Evolutionary conservation across 2,113 vertebrate genomes (phyloP).

Genomic region (Mohoua ochrocephala): DNA sequence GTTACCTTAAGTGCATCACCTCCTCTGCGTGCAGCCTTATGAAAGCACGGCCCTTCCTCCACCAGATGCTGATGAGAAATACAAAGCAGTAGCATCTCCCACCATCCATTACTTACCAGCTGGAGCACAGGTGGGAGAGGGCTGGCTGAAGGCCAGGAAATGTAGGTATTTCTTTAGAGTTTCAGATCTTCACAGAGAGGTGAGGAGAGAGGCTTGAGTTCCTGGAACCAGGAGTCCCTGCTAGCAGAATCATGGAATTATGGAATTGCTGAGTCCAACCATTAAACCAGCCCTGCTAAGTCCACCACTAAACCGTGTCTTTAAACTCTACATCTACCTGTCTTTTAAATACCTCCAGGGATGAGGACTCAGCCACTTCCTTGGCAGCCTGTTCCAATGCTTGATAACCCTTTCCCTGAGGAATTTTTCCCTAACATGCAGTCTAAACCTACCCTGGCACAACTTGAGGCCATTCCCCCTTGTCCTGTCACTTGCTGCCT

Average conservation of each 20-base stretch:
- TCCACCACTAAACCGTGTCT: neutral
- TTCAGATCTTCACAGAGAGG: neutral
- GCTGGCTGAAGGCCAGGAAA: neutral
- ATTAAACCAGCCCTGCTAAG: neutral
- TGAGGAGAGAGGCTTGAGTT: neutral
- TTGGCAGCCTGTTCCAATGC: neutral
- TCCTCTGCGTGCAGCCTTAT: neutral
- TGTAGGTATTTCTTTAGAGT: neutral
- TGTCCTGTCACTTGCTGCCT: neutral
- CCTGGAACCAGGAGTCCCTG: neutral
- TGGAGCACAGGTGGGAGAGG: neutral
- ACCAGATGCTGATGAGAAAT: neutral
- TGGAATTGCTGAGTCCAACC: neutral
- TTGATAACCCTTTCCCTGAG: neutral
- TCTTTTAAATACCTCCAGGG: neutral
- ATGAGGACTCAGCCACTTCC: neutral
- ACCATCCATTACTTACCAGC: neutral
- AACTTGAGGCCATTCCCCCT: neutral
- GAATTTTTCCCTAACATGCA: neutral
- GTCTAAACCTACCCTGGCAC: neutral
- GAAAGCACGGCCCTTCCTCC: neutral
- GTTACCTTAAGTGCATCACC: neutral
- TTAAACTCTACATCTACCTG: neutral
- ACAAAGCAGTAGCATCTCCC: neutral
- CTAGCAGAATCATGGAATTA: neutral